Percentiles rank a stretch among this genome's conserved stretches.
Evolutionary conservation across 2,888 invertebrate species (phyloP).

Genomic region (Apamea sordens): DNA sequence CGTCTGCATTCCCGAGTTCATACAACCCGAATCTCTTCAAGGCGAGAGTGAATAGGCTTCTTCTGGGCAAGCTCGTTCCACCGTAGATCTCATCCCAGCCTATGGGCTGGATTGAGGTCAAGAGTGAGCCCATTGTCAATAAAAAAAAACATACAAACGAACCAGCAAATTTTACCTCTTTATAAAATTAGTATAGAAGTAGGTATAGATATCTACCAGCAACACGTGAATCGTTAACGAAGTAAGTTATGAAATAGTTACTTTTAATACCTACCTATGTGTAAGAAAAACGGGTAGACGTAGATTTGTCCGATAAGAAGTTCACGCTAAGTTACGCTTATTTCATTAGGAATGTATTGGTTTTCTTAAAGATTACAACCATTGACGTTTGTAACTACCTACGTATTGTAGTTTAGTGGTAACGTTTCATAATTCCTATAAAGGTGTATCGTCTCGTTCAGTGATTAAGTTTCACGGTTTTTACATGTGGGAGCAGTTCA

Average conservation of each 20-base stretch:
- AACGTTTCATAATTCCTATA: background rate
- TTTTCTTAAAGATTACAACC: slow-evolving; percentile 37
- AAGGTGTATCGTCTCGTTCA: slow-evolving; percentile 2
- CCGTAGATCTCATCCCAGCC: no score
- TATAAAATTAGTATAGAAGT: no score
- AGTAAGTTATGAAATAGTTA: background rate
- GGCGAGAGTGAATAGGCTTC: no score
- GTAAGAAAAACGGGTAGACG: slow-evolving; percentile 22
- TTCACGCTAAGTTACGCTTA: slow-evolving; percentile 57
- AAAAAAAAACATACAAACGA: no score
- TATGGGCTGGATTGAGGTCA: no score
- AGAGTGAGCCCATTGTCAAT: no score
- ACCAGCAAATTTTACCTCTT: no score
- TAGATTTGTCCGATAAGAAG: slow-evolving; percentile 41
- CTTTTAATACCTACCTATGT: background rate
- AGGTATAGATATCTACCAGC: background rate
- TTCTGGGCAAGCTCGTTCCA: no score
- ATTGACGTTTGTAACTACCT: slow-evolving; percentile 16
- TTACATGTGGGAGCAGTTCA: slow-evolving; percentile 4
- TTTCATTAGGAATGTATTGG: slow-evolving; percentile 35
- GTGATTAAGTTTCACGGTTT: slow-evolving; percentile 23
- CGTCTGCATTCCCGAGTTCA: no score
- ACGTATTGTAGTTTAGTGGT: background rate
- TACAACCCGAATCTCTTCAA: no score
- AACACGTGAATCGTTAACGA: background rate